Evolutionary conservation across 2,797 vertebrate genomes (phyloP).

Genomic region (Okamejei kenojei): DNA sequence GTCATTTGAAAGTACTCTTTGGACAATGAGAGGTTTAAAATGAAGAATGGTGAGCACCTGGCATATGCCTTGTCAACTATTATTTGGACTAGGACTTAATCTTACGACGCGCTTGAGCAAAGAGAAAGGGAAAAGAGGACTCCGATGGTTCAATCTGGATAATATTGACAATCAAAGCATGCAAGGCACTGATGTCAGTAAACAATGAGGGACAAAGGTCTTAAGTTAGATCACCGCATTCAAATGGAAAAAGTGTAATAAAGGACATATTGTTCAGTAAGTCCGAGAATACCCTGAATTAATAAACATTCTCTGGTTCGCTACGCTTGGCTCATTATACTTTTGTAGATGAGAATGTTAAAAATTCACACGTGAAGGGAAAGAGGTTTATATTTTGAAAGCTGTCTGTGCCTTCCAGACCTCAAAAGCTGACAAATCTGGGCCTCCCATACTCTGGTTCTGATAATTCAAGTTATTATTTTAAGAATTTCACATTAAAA

Average conservation of each 20-base stretch:
- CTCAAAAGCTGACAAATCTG: conserved; percentile 14
- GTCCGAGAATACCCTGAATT: conserved; percentile 22
- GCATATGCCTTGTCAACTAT: neutral
- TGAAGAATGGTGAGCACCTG: neutral
- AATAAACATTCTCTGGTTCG: conserved; percentile 27
- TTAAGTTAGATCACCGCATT: neutral
- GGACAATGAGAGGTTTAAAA: neutral
- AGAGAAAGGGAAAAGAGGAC: neutral
- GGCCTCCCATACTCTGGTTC: conserved; percentile 11
- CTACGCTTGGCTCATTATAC: conserved; percentile 10
- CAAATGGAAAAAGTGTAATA: conserved; percentile 8
- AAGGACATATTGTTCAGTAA: neutral
- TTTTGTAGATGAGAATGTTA: conserved; percentile 1
- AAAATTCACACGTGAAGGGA: neutral
- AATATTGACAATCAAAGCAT: neutral
- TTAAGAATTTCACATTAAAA: conserved; percentile 11
- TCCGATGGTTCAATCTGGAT: neutral
- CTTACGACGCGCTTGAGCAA: neutral
- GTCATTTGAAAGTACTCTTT: neutral
- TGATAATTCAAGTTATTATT: conserved; percentile 20
- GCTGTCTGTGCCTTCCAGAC: conserved; percentile 2
- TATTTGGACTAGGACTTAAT: conserved; percentile 7
- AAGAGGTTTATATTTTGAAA: conserved; percentile 30
- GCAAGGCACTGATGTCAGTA: neutral
- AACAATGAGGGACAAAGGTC: conserved; percentile 13